A percentile compares a stretch with the other conserved stretches of the same genome.
Evolutionary conservation across 1,140 invertebrate genomes (phyloP).

Genomic region (Drosophila micromelanica): DNA sequence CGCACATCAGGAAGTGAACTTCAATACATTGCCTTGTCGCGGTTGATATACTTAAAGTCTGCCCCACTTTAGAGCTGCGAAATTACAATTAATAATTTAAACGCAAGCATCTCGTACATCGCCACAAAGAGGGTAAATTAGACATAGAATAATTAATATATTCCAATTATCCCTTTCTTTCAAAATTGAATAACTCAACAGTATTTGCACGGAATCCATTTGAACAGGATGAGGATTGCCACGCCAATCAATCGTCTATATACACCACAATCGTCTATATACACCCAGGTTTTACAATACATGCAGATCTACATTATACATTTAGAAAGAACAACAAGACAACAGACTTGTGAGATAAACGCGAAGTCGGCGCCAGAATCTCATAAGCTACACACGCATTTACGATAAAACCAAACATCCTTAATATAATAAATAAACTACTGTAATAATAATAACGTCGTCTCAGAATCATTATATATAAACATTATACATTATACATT

Average conservation of each 20-base stretch:
- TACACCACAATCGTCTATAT: background rate
- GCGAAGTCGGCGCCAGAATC: too few species aligned
- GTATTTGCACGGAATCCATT: conserved; percentile 8
- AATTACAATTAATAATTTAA: background rate
- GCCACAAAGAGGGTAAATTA: conserved; percentile 7
- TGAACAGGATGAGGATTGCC: conserved; percentile 5
- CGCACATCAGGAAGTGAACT: conserved; percentile 5
- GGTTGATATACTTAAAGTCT: background rate
- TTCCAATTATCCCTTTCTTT: too few species aligned
- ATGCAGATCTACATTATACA: too few species aligned
- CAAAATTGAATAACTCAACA: background rate
- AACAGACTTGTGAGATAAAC: too few species aligned
- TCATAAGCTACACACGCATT: too few species aligned
- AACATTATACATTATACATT: too few species aligned
- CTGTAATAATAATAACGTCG: too few species aligned
- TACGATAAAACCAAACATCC: too few species aligned
- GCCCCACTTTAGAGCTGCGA: background rate
- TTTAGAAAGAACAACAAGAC: too few species aligned
- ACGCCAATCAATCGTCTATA: background rate
- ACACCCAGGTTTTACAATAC: background rate
- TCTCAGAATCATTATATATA: too few species aligned
- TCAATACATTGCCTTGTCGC: background rate
- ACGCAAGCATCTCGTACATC: conserved; percentile 6
- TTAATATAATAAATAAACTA: too few species aligned
- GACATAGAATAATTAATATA: too few species aligned